These are phyloP conservation scores for Labeo calbasu DNA, from an alignment of 2,797 vertebrate genomes.

Conservation along the genomic window DNA sequence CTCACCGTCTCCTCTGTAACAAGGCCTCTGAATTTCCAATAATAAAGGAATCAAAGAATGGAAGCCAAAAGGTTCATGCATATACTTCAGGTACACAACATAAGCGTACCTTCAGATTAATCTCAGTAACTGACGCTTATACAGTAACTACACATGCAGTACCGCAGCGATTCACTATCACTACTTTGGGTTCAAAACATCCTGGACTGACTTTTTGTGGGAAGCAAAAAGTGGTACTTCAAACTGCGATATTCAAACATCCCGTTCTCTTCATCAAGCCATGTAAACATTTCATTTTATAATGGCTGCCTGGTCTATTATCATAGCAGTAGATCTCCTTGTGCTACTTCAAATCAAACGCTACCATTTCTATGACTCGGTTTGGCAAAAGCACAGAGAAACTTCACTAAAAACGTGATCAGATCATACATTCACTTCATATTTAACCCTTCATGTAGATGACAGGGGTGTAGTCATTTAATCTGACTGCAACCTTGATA, in stretches of 20 bases:
- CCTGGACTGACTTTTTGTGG: not conserved
- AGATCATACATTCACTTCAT: slow-evolving; percentile 20
- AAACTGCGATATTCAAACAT: not conserved
- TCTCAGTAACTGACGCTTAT: not conserved
- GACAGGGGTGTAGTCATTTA: not conserved
- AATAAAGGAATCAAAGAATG: not conserved
- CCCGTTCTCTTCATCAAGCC: not conserved
- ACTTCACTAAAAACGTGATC: not conserved
- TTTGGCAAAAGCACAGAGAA: slow-evolving; percentile 12
- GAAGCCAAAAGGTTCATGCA: not conserved
- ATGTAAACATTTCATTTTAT: not conserved
- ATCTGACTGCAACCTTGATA: not conserved
- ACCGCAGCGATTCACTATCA: not conserved
- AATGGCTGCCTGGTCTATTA: not conserved
- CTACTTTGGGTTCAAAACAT: not conserved
- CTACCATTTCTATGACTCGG: not conserved
- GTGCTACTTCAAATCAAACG: not conserved
- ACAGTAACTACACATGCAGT: slow-evolving; percentile 8
- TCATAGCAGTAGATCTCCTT: not conserved
- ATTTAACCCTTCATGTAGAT: slow-evolving; percentile 8
- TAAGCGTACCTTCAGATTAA: not conserved
- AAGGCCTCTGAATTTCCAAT: slow-evolving; percentile 30
- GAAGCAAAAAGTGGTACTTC: not conserved
- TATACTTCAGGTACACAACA: not conserved
- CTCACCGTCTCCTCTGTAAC: slow-evolving; percentile 35